A percentile compares a stretch with the other conserved stretches of the same genome.
Evolutionary conservation across 2,113 vertebrate species (phyloP).

Genomic region (Electrona antarctica): DNA sequence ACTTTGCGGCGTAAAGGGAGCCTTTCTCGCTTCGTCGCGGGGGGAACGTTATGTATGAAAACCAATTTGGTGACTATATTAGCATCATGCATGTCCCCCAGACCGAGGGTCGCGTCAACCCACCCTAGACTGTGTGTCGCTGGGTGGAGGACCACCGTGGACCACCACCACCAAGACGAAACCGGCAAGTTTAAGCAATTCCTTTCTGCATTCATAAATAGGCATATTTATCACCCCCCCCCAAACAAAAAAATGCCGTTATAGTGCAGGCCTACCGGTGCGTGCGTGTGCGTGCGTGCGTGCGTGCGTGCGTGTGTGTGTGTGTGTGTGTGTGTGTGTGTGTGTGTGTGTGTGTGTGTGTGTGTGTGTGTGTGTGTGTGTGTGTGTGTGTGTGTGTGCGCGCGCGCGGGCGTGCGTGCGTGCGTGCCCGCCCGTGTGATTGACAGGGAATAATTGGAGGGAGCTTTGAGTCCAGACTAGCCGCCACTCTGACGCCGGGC

Average conservation of each 20-base stretch:
- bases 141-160: neutral
- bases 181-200: no score
- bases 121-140: conserved; percentile 51
- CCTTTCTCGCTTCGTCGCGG: conserved; percentile 57
- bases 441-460: conserved; percentile 71
- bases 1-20: conserved; percentile 76
- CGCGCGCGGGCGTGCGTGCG: neutral
- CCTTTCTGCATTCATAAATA: no score
- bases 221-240: no score
- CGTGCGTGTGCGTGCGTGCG: neutral
- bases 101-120: conserved; percentile 33
- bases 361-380: conserved; percentile 1
- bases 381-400: neutral
- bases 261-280: neutral
- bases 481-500: conserved; percentile 88
- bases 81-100: conserved; percentile 44
- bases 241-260: neutral
- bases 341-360: neutral
- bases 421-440: conserved; percentile 36
- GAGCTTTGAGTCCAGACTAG: conserved; percentile 47
- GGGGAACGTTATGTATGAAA: conserved; percentile 47
- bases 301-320: neutral
- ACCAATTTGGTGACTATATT: conserved; percentile 62
- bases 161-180: no score
- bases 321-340: neutral